phyloP scores from a whole-genome alignment of 2,113 vertebrate genomes.

The Carollia perspicillata region DNA sequence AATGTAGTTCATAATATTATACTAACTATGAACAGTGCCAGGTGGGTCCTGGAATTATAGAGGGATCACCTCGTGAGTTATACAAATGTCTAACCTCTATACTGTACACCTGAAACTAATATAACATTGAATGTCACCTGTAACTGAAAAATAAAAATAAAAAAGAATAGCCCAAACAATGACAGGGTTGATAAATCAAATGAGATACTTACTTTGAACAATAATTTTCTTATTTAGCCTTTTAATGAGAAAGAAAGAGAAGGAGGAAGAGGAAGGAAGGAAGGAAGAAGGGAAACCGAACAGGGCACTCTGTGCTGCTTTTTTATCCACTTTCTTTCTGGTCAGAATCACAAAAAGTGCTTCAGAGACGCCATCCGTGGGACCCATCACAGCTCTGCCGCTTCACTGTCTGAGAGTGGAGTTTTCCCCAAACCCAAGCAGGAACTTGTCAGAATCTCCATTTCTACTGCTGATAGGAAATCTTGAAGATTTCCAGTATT shows the following conservation, averaged over 20 bases:
- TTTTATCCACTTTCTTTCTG: neutral
- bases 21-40: neutral
- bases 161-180: neutral
- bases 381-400: neutral
- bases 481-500: conserved; percentile 44
- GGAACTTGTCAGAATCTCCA: neutral
- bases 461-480: neutral
- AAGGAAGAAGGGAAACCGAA: neutral
- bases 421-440: neutral
- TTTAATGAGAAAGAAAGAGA: neutral
- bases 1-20: neutral
- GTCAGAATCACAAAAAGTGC: neutral
- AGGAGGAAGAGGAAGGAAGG: neutral
- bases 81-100: neutral
- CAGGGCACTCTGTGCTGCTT: neutral
- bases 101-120: neutral
- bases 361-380: neutral
- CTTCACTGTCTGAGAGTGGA: neutral
- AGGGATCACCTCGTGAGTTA: neutral
- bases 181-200: neutral
- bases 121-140: neutral
- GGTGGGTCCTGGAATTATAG: neutral
- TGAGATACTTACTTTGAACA: neutral
- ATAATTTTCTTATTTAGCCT: conserved; percentile 21
- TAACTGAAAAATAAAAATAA: neutral